These are phyloP conservation scores for Andrena cerasifolii DNA, from an alignment of 1,140 invertebrate species.

Conservation along the genomic window DNA sequence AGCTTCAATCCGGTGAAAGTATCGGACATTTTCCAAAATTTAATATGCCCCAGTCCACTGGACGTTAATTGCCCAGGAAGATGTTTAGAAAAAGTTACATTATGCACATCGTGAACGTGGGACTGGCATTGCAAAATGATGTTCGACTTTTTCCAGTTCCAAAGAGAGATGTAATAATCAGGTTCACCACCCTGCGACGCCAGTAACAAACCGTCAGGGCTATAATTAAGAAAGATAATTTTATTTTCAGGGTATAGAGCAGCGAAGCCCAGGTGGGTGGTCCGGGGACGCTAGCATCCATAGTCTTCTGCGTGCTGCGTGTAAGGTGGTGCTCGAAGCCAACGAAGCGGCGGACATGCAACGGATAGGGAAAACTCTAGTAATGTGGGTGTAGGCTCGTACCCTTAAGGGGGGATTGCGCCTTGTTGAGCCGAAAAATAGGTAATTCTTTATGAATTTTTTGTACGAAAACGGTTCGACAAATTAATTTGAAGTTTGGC, in stretches of 20 bases:
- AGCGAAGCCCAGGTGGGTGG: too few species aligned
- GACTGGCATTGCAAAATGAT: conserved; percentile 91
- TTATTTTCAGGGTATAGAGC: background rate
- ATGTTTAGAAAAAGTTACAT: conserved; percentile 90
- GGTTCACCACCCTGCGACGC: conserved; percentile 92
- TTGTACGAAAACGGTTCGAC: too few species aligned
- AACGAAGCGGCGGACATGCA: too few species aligned
- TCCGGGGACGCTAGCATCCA: too few species aligned
- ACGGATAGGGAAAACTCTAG: too few species aligned
- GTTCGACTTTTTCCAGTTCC: conserved; percentile 90
- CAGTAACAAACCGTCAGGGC: conserved; percentile 89
- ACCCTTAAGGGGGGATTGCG: too few species aligned
- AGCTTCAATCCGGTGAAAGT: conserved; percentile 96
- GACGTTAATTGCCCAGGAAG: conserved; percentile 90
- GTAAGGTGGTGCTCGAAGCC: too few species aligned
- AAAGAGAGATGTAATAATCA: conserved; percentile 93
- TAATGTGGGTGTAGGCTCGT: too few species aligned
- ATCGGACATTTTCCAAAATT: conserved; percentile 95
- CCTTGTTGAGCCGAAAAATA: too few species aligned
- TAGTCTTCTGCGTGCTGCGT: too few species aligned
- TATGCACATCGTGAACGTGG: conserved; percentile 89
- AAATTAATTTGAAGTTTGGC: too few species aligned
- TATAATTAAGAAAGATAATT: conserved; percentile 74
- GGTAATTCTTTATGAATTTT: too few species aligned
- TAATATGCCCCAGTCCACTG: conserved; percentile 91